These are phyloP conservation scores for Coleophora flavipennella DNA, from an alignment of 2,888 invertebrate genomes.

Conservation along the genomic window DNA sequence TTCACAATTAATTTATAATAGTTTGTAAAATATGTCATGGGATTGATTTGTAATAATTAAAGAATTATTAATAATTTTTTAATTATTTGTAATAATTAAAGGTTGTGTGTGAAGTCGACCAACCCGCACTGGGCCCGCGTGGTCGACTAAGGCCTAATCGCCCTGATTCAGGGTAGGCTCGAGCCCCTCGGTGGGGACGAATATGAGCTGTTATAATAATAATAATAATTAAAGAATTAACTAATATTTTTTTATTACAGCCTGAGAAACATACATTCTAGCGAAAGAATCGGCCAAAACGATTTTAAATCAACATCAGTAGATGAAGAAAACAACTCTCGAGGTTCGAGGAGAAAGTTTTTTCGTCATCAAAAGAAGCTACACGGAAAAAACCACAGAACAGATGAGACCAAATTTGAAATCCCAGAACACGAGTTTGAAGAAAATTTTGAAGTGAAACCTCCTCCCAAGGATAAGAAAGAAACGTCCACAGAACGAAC, in stretches of 20 bases:
- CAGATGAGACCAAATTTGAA: conserved; percentile 37
- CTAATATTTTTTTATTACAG: conserved; percentile 23
- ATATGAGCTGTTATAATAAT: no score
- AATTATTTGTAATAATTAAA: no score
- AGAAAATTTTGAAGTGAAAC: conserved; percentile 69
- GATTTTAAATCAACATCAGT: conserved; percentile 28
- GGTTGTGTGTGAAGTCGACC: no score
- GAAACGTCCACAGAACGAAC: conserved; percentile 20
- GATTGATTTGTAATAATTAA: no score
- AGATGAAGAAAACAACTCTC: conserved; percentile 8
- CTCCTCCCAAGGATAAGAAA: conserved; percentile 51
- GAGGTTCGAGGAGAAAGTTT: conserved; percentile 43
- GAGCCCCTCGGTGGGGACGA: no score
- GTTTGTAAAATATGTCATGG: no score
- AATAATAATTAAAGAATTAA: neutral
- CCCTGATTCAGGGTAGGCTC: no score
- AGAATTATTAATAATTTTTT: no score
- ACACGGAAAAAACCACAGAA: conserved; percentile 27
- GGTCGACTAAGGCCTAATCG: no score
- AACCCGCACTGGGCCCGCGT: no score
- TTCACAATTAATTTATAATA: no score
- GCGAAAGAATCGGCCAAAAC: conserved; percentile 39
- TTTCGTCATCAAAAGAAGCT: conserved; percentile 58
- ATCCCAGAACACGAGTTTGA: conserved; percentile 75
- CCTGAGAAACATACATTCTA: conserved; percentile 51